These are phyloP conservation scores for Drosophila eugracilis DNA, from an alignment of 1,140 invertebrate species.

Conservation along the genomic window DNA sequence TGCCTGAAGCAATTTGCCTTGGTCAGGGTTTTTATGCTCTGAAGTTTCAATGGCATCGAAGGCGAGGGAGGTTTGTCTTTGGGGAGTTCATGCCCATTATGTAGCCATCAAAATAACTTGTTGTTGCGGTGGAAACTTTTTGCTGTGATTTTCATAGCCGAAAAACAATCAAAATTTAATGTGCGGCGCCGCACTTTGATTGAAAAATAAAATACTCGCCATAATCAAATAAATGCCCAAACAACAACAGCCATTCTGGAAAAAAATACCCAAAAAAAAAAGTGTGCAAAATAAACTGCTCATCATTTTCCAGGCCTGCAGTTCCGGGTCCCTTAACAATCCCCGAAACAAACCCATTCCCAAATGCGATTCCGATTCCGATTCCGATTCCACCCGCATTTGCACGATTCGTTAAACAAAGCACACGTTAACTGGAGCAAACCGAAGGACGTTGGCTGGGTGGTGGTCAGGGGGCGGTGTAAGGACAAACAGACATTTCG, in stretches of 20 bases:
- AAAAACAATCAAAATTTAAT: slow-evolving; percentile 81
- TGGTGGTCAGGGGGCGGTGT: neutral
- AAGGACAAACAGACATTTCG: slow-evolving; percentile 24
- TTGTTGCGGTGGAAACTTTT: slow-evolving; percentile 61
- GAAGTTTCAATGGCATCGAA: slow-evolving; percentile 54
- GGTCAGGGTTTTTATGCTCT: slow-evolving; percentile 44
- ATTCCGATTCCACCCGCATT: slow-evolving; percentile 78
- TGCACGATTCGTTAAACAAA: slow-evolving; percentile 85
- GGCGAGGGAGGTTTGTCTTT: neutral
- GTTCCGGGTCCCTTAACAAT: slow-evolving; percentile 12
- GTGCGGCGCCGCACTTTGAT: slow-evolving; percentile 77
- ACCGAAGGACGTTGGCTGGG: slow-evolving; percentile 22
- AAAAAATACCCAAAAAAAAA: slow-evolving; percentile 28
- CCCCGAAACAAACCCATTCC: slow-evolving; percentile 30
- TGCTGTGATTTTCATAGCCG: slow-evolving; percentile 73
- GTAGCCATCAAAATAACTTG: slow-evolving; percentile 78
- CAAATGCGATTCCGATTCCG: slow-evolving; percentile 37
- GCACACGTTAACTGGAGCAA: slow-evolving; percentile 75
- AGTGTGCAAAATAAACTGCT: slow-evolving; percentile 72
- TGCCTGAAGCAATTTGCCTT: slow-evolving; percentile 69
- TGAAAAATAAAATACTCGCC: slow-evolving; percentile 78
- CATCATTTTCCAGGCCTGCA: slow-evolving; percentile 40
- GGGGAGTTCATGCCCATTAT: slow-evolving; percentile 59
- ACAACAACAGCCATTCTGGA: slow-evolving; percentile 18
- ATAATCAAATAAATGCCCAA: slow-evolving; percentile 76